Evolutionary conservation across 2,888 invertebrate genomes (phyloP), one percentile per base, ranked within the genome.

Genomic region (Amphipyra berbera): DNA sequence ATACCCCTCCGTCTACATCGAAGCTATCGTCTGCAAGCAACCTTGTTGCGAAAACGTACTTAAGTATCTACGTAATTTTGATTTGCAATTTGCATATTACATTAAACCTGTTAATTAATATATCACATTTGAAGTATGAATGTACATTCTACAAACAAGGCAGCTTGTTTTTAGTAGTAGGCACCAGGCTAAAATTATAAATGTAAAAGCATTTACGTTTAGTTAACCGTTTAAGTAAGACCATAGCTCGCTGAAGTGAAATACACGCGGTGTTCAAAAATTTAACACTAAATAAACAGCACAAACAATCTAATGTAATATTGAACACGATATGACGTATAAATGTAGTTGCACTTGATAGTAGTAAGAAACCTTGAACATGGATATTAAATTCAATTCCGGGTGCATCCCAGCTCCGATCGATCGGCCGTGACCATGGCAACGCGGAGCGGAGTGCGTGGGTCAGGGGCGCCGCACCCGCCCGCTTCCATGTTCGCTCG

Each of bases 401-500:
- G 90, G 89, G 85, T 91, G 91, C 91, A 91, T 88, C 88, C 85
- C 85, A 47, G 72, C 76, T 55, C 72, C 74, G 79, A 93, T 93
- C 91, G 93, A 91, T 92, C 90, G 93, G 78, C 92, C 92, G 92
- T 94, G 92, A 88, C 93, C 90, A 92, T 94, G 92, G 91, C 86
- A 92, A 92, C 91, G 89, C 81, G 71, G 76, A 80, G 82, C 79
- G 65, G 76, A 83, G 85, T 88, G 89, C 88, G 90, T 87, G 91
- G 93, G 93, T 93, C 93, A 93, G 88, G 93, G 92, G 86, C 91
- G 87, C 78, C 65, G 64, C 68, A 65, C 76, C 69, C 77, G 74
- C 73, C 62, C 74, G 61, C 52, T 61, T 44, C 59, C 56, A 66
- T 54, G 58, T 48, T 70, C 53, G 50, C 54, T 61, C 48, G 47